Base-by-base conservation (phyloP, 2,113 vertebrate genomes). In the Bettongia penicillata region DNA sequence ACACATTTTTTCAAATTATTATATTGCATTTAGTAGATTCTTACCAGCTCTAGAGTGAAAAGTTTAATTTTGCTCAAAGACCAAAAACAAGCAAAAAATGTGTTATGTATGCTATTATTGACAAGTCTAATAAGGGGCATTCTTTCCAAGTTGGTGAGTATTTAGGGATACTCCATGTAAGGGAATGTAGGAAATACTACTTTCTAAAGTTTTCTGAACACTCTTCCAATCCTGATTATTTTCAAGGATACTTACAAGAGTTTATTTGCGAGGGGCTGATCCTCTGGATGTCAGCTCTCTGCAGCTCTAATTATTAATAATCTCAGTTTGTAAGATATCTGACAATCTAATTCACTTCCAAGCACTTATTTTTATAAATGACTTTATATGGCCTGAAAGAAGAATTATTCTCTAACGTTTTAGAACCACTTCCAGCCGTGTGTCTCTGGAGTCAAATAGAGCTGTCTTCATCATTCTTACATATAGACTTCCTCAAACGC, bases 391-490 rank as follows among this genome's bases (percentile, higher is more conserved):
- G 53, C 37, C 90, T 90, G 92, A 98, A 98, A 97, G 97, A 95
- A 97, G 94, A 98, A 95, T 97, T 96, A 96, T 97, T 97, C 96
- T 97, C 94, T 90, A 61, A 96, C 0, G 0, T 95, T 98, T 98
- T 97, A 96, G 96, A 98, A 96, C 23, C 49, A 1, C 0, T 98
- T 98, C 96, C 97, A 98, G 97, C 93, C 96, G 94, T 57, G 93
- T 96, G 98, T 98, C 98, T 98, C 98, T 95, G 91, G 97, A 98
- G 98, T 98, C 97, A 98, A 98, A 98, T 98, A 98, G 98, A 98
- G 98, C 98, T 98, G 98, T 98, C 98, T 98, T 98, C 98, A 98
- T 99, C 95, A 98, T 97, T 98, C 98, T 98, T 98, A 98, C 98
- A 97, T 98, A 98, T 97, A 98, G 98, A 98, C 98, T 98, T 97